Evolutionary conservation across 2,888 invertebrate species (phyloP).

Genomic region (Magallana nippona): DNA sequence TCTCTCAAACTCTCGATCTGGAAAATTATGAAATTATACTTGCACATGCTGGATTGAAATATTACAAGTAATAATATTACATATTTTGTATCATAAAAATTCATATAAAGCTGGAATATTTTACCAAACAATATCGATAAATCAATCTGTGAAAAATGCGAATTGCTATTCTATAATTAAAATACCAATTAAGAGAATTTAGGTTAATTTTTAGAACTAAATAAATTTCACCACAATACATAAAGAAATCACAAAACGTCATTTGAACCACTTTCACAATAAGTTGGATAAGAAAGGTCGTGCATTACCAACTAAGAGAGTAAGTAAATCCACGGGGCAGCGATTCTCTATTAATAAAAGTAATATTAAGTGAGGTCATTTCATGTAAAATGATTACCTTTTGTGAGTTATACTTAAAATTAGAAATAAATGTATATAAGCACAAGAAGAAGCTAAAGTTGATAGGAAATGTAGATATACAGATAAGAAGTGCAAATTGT

Average conservation of each 20-base stretch:
- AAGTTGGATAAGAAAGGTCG: neutral
- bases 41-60: no score
- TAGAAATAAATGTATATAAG: no score
- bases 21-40: no score
- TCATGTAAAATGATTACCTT: no score
- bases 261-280: neutral
- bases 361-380: neutral
- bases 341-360: neutral
- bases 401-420: no score
- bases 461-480: no score
- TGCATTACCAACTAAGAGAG: constrained; percentile 28
- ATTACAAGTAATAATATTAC: no score
- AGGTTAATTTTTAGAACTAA: neutral
- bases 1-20: no score
- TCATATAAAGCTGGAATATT: no score
- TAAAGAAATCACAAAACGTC: neutral
- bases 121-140: neutral
- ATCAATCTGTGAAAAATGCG: neutral
- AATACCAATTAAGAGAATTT: neutral
- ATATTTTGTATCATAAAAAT: no score
- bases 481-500: no score
- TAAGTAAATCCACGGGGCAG: constrained; percentile 31
- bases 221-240: neutral
- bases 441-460: no score
- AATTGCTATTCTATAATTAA: neutral